Base-by-base conservation (phyloP, 1,140 invertebrate genomes). In the Bombus waltoni region DNA sequence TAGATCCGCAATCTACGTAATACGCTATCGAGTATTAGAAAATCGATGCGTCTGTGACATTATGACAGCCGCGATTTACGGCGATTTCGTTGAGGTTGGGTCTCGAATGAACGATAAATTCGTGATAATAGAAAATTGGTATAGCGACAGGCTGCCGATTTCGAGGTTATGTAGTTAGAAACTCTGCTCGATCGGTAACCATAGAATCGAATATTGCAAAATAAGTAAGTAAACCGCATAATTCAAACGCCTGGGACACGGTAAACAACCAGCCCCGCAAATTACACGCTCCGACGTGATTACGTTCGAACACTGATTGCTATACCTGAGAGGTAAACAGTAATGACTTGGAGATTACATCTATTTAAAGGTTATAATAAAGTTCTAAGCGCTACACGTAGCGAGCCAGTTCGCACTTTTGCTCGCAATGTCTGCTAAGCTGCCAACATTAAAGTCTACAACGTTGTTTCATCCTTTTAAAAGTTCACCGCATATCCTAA, bases 301-400 rank as follows among this genome's bases (percentile, higher is more conserved):
- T 78, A 65, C 44, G 32, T 59, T 62, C 59, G 40, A 38, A 78
- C n/a, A 78, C 59, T 42, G 76, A 78, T 65, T 57, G 72, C 73
- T 57, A 42, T 42, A 65, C 35, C 76, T 42, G 22, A 57, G 59
- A 59, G 76, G 59, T 65, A 62, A 62, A n/a, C 53, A 59, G 59
- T 78, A 78, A 78, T 40, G 76, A 65, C 59, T 62, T 40, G 3
- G 28, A 78, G 76, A 78, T 78, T 65, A 38, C 59, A 65, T 78
- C 76, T 40, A 65, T 65, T 78, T 44, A 42, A 78, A 57, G 76
- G 59, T 78, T 78, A 62, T 78, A 65, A 78, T 78, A 38, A 62
- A 62, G 59, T 65, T 77, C 75, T 77, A 77, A 77, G 57, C 53
- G 38, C 35, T 40, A 28, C 25, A 77, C 15, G 25, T 15, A 28